Base-by-base conservation (phyloP, 2,888 invertebrate genomes). In the Clunio marinus region DNA sequence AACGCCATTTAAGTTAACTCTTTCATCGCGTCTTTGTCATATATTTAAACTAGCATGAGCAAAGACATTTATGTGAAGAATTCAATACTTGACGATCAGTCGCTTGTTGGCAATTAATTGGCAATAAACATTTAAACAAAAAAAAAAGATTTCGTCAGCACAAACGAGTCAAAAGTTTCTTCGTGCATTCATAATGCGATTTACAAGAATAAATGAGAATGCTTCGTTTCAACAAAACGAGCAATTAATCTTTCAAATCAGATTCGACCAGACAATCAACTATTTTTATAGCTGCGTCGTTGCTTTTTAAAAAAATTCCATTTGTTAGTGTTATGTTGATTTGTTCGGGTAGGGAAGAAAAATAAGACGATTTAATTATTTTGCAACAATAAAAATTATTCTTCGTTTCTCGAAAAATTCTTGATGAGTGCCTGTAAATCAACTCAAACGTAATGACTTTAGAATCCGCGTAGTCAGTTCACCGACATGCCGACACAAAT, bases 241-340 rank as follows among this genome's bases (percentile, higher is more conserved):
- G 59, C 59, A 59, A 59, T 59, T 59, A 59, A 59, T 59, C 59
- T 59, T 59, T 8, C 15, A 58, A 58, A 58, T 58, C 58, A 58
- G 28, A 58, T 27, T 58, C 7, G 27, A 10, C 17, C 59, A 59
- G 59, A 59, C 59, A 59, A 59, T 35, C 28, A 59, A 35, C 59
- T n/a, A 59, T 59, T 59, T 59, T 59, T 59, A 59, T 35, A 15
- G 35, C 35, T 27, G 10, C 57, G 57, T 51, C 27, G 57, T 27
- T 57, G 59, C 7, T 35, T 59, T 25, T 59, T n/a, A n/a, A n/a
- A n/a, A n/a, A n/a, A n/a, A n/a, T n/a, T n/a, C n/a, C n/a, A n/a
- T n/a, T 59, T 28, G 22, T 59, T 32, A 20, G 15, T 24, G 24
- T 24, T n/a, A n/a, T 57, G 24, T 17, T 51, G 7, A 22, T 51